Evolutionary conservation across 2,113 vertebrate genomes (phyloP).

Genomic region (Spermophilus dauricus): DNA sequence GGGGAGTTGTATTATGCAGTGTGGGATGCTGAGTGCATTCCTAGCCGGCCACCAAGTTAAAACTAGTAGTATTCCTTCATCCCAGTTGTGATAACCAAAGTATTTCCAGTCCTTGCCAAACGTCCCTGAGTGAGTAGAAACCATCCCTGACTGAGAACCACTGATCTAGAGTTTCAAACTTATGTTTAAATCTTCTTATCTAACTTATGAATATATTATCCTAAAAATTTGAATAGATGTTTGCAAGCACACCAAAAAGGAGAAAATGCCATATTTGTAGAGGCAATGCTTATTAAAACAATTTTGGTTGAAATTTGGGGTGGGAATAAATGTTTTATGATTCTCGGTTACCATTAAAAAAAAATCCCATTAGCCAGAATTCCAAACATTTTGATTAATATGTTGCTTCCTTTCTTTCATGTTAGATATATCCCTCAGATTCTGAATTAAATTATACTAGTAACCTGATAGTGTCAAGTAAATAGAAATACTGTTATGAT

Average conservation of each 20-base stretch:
- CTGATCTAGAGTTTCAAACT: neutral
- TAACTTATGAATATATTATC: neutral
- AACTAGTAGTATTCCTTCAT: neutral
- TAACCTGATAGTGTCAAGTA: neutral
- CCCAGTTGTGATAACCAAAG: neutral
- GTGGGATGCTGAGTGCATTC: neutral
- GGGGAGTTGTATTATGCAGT: neutral
- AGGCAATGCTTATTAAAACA: neutral
- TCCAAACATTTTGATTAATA: neutral
- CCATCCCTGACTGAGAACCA: neutral
- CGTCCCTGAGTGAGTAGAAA: neutral
- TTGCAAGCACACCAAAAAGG: neutral
- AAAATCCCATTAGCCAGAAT: constrained; percentile 35
- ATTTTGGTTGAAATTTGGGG: neutral
- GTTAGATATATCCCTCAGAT: neutral
- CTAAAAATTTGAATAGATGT: neutral
- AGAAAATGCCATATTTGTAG: neutral
- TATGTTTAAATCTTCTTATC: neutral
- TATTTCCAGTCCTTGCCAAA: neutral
- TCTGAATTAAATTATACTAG: constrained; percentile 43
- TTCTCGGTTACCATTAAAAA: constrained; percentile 15
- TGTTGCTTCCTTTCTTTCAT: constrained; percentile 41
- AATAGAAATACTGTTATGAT: neutral
- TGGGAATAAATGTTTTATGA: constrained; percentile 51
- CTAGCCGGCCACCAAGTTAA: neutral